Conservation (phyloP, 2,113 vertebrate genomes). For the Apteryx mantelli region DNA sequence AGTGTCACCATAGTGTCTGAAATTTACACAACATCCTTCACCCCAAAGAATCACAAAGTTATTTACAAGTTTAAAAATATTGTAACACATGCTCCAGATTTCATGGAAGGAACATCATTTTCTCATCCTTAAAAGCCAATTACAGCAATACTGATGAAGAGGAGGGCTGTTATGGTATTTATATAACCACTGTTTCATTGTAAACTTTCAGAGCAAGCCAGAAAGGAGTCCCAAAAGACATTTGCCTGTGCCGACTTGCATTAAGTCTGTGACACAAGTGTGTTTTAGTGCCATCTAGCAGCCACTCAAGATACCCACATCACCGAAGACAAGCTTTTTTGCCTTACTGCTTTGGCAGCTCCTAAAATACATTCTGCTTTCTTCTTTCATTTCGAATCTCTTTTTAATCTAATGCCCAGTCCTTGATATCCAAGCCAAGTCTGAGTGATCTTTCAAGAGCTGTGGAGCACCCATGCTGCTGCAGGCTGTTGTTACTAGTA, state of each 20-base stretch:
- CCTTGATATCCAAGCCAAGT: background rate
- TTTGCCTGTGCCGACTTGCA: no score
- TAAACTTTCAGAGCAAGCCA: background rate
- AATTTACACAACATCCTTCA: background rate
- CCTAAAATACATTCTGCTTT: background rate
- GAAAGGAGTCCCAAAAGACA: background rate
- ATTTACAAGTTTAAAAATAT: background rate
- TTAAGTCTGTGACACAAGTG: background rate
- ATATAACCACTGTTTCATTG: background rate
- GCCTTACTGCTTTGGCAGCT: background rate
- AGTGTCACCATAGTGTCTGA: background rate
- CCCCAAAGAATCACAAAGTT: background rate
- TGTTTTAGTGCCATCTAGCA: slow-evolving; percentile 15
- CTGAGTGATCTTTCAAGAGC: background rate
- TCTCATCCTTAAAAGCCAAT: background rate
- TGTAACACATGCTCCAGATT: background rate
- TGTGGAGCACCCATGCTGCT: background rate
- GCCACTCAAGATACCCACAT: background rate
- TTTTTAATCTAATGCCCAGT: background rate
- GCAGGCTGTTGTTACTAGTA: background rate
- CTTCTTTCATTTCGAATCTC: background rate
- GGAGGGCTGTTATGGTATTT: background rate
- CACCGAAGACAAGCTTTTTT: background rate
- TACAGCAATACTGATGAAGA: accelerated
- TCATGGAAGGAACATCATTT: background rate